A percentile compares a stretch with the other conserved stretches of the same genome.
phyloP scores from a whole-genome alignment of 2,888 invertebrate genomes.

The Temnothorax ravouxi region DNA sequence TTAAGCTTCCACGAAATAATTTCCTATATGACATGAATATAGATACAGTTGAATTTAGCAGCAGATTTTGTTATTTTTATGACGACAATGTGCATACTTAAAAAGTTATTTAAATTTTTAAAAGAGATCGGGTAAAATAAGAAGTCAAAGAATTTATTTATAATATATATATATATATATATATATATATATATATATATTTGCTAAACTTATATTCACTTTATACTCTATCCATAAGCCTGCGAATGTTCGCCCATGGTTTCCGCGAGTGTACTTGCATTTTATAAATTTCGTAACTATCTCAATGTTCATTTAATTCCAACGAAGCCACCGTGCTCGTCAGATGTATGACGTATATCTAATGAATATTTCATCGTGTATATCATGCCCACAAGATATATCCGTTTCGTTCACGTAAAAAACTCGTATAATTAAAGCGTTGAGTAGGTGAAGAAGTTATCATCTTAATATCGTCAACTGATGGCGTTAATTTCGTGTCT shows the following conservation, averaged over 20 bases:
- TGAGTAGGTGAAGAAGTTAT: neutral
- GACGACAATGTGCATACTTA: neutral
- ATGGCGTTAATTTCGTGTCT: neutral
- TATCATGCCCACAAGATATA: neutral
- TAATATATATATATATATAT: too few relatives aligned
- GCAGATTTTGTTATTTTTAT: neutral
- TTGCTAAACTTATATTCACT: neutral
- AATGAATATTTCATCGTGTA: conserved; percentile 37
- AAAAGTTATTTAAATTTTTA: neutral
- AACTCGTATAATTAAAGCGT: neutral
- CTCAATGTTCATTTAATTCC: conserved; percentile 25
- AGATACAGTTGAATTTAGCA: neutral
- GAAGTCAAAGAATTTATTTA: too few relatives aligned
- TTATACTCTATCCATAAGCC: neutral
- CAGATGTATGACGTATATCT: conserved; percentile 11
- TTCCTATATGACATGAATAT: neutral
- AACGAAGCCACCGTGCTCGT: neutral
- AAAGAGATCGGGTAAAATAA: too few relatives aligned
- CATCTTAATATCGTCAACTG: neutral
- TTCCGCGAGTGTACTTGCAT: conserved; percentile 3
- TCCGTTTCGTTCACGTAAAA: neutral
- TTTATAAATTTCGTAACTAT: conserved; percentile 19
- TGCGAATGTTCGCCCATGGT: neutral
- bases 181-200: too few relatives aligned
- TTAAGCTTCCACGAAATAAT: neutral